Conservation (phyloP, 2,888 invertebrate genomes). For the Eupelmus urozonus region DNA sequence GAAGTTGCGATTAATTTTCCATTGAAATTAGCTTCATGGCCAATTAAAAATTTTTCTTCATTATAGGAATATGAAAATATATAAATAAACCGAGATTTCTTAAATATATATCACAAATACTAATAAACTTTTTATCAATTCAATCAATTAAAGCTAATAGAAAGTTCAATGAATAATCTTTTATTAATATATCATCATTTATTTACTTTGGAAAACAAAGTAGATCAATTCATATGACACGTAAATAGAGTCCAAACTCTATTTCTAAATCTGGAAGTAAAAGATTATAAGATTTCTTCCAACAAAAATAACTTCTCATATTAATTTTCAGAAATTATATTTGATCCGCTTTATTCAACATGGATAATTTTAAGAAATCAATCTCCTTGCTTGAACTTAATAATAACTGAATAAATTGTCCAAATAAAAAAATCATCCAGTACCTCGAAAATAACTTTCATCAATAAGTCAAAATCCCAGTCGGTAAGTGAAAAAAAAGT, state of each 20-base stretch:
- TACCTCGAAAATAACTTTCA: too few species aligned
- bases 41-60: not conserved
- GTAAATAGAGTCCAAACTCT: slow-evolving; percentile 21
- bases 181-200: slow-evolving; percentile 35
- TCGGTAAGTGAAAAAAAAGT: too few species aligned
- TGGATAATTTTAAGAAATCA: too few species aligned
- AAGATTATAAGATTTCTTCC: too few species aligned
- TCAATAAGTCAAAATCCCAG: too few species aligned
- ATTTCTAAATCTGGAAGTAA: not conserved
- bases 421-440: too few species aligned
- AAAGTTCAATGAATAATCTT: not conserved
- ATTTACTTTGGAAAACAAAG: slow-evolving; percentile 15
- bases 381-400: too few species aligned
- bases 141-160: not conserved
- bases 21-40: slow-evolving; percentile 29
- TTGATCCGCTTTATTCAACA: too few species aligned
- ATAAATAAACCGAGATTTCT: not conserved
- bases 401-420: too few species aligned
- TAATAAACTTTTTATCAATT: not conserved
- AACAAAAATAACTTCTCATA: too few species aligned
- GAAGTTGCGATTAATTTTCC: slow-evolving; percentile 33
- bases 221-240: slow-evolving; percentile 17
- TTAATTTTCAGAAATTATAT: too few species aligned
- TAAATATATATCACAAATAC: not conserved
- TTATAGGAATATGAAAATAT: not conserved